These are phyloP conservation scores for Tachysurus vachellii DNA, from an alignment of 2,113 vertebrate species.

Conservation along the genomic window DNA sequence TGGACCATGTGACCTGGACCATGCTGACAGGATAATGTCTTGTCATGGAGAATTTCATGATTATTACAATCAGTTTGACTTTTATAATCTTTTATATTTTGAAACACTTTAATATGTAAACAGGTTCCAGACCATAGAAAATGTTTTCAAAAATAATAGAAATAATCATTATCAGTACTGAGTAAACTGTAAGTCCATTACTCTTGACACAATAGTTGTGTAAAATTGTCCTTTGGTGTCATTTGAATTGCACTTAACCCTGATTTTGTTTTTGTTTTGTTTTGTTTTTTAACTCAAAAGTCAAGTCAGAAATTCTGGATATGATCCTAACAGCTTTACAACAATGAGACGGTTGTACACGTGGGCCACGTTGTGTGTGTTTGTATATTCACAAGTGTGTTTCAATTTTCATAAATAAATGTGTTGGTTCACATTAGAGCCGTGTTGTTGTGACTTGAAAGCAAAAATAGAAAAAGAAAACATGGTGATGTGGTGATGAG, in stretches of 20 bases:
- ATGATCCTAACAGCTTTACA: neutral
- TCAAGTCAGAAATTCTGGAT: neutral
- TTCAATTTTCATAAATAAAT: constrained; percentile 24
- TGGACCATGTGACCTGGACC: neutral
- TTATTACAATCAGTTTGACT: neutral
- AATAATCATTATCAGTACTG: no score
- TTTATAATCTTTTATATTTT: neutral
- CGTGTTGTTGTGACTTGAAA: neutral
- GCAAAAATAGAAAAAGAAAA: neutral
- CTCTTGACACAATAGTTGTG: neutral
- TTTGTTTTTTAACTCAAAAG: neutral
- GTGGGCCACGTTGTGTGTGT: neutral
- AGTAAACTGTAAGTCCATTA: neutral
- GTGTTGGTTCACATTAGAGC: neutral
- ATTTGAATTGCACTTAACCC: neutral
- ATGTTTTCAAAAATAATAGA: neutral
- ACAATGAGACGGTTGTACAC: neutral
- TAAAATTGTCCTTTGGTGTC: neutral
- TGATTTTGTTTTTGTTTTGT: neutral
- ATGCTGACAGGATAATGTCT: neutral
- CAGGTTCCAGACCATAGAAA: neutral
- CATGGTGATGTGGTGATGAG: neutral
- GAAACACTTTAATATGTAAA: neutral
- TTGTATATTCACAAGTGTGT: neutral
- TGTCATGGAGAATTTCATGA: neutral